These are phyloP conservation scores for Erpornis zantholeuca DNA, from an alignment of 2,113 vertebrate genomes.

Conservation along the genomic window DNA sequence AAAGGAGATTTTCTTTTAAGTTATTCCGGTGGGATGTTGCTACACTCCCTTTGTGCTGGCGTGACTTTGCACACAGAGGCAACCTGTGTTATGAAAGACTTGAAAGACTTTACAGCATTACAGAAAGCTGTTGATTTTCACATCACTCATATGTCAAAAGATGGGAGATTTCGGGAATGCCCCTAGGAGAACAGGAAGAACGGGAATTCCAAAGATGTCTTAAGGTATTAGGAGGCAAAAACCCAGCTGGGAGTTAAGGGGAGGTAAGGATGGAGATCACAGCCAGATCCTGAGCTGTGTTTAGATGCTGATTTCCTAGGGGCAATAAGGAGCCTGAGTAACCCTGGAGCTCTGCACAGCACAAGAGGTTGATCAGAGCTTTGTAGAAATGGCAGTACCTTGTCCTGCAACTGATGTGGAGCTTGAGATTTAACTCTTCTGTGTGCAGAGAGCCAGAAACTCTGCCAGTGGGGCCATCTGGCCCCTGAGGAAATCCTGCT, in stretches of 20 bases:
- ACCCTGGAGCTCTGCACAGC: neutral
- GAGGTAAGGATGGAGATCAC: neutral
- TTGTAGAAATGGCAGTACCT: neutral
- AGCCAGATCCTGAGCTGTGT: neutral
- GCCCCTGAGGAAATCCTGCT: neutral
- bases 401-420: fast-evolving
- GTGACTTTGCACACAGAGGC: neutral
- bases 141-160: neutral
- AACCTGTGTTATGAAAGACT: neutral
- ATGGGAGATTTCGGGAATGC: neutral
- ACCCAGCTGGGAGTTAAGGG: neutral
- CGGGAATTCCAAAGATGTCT: neutral
- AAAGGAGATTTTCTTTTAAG: neutral
- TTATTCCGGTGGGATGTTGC: neutral
- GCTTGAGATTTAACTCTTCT: neutral
- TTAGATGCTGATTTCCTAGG: neutral
- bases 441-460: neutral
- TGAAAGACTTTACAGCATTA: neutral
- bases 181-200: neutral
- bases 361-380: neutral
- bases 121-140: neutral
- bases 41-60: neutral
- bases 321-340: neutral
- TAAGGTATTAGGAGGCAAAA: neutral
- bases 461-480: neutral